Conservation (phyloP, 2,797 vertebrate species). For the Schizopygopsis pylzovi region DNA sequence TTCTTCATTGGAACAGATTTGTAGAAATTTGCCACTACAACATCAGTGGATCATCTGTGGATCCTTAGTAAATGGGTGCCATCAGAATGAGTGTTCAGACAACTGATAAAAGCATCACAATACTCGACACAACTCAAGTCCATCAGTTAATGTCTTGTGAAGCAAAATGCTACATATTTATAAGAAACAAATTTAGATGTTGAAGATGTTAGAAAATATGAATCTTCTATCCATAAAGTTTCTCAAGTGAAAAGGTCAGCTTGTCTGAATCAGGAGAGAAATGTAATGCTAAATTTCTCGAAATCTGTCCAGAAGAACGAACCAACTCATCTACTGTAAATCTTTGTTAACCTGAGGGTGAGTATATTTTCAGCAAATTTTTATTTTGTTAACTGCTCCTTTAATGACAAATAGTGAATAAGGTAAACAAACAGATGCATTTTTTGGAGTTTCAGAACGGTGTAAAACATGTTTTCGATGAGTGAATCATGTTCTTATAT, state of each 20-base stretch:
- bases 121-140: too few species aligned
- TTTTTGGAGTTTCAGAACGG: not conserved
- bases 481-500: slow-evolving; percentile 48
- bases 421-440: not conserved
- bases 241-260: too few species aligned
- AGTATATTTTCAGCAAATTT: not conserved
- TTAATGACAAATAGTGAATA: not conserved
- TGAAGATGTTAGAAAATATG: too few species aligned
- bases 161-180: too few species aligned
- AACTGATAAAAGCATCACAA: not conserved
- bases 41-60: not conserved
- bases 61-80: not conserved
- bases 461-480: slow-evolving; percentile 11
- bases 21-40: not conserved
- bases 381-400: not conserved
- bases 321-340: not conserved
- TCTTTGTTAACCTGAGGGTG: not conserved
- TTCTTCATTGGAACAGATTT: not conserved
- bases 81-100: not conserved
- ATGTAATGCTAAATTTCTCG: not conserved
- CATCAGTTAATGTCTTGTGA: too few species aligned
- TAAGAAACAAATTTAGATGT: too few species aligned
- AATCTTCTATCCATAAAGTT: too few species aligned
- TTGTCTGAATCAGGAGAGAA: too few species aligned
- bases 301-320: not conserved